Conservation (phyloP, 2,113 vertebrate species). For the Fulmarus glacialis region DNA sequence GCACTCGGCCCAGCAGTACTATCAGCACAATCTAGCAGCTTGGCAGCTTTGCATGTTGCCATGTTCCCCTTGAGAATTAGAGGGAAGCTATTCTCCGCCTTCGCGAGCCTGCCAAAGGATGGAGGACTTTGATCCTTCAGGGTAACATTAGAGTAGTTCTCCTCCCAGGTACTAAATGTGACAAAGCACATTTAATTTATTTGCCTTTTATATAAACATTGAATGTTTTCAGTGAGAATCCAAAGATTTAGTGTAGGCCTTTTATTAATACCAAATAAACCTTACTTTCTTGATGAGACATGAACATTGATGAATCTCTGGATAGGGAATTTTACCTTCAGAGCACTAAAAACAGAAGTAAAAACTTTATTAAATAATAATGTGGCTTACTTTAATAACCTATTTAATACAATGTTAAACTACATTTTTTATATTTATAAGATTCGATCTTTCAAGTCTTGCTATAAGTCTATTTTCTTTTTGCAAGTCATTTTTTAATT, state of each 20-base stretch:
- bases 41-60: constrained; percentile 63
- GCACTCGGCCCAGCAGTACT: constrained; percentile 54
- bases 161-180: constrained; percentile 71
- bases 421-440: neutral
- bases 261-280: constrained; percentile 63
- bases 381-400: neutral
- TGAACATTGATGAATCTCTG: constrained; percentile 1
- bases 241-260: constrained; percentile 45
- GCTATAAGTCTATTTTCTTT: neutral
- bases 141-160: constrained; percentile 62
- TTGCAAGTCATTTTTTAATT: neutral
- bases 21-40: constrained; percentile 64
- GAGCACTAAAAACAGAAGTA: constrained; percentile 13
- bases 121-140: constrained; percentile 75
- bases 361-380: neutral
- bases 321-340: constrained; percentile 16
- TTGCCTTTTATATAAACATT: constrained; percentile 64
- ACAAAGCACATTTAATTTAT: constrained; percentile 72
- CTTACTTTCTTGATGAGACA: constrained; percentile 44
- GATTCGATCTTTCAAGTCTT: neutral
- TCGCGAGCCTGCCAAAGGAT: constrained; percentile 49
- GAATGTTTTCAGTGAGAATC: constrained; percentile 57
- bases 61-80: constrained; percentile 67
- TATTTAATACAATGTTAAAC: neutral
- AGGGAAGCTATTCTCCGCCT: constrained; percentile 54